A percentile compares a stretch with the other conserved stretches of the same genome.
Conservation (phyloP, 2,888 invertebrate genomes). For the Ennomos quercinarius region DNA sequence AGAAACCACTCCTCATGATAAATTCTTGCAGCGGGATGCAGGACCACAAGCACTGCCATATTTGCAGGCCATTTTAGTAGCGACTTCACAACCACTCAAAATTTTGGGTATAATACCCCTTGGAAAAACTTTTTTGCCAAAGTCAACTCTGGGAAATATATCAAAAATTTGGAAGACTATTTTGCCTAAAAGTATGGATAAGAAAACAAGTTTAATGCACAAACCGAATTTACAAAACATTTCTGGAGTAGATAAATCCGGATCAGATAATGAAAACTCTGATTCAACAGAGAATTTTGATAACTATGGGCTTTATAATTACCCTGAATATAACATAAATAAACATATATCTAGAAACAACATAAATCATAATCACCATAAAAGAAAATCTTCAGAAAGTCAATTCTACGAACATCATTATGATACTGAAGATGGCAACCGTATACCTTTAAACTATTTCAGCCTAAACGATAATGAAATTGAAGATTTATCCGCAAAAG, state of each 20-base stretch:
- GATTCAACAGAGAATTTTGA: too few species aligned
- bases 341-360: too few species aligned
- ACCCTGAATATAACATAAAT: too few species aligned
- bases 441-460: neutral
- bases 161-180: neutral
- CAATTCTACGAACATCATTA: neutral
- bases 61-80: conserved; percentile 58
- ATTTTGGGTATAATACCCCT: conserved; percentile 64
- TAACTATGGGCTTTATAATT: too few species aligned
- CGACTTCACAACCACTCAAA: conserved; percentile 52
- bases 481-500: neutral
- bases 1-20: conserved; percentile 45
- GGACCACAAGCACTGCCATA: conserved; percentile 42
- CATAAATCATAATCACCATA: too few species aligned
- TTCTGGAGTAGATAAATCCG: neutral
- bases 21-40: conserved; percentile 17
- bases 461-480: conserved; percentile 3
- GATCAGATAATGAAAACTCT: too few species aligned
- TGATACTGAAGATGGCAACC: neutral
- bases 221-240: too few species aligned
- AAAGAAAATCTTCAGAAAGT: neutral
- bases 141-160: neutral
- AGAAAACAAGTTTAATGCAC: neutral
- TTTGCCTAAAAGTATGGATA: neutral
- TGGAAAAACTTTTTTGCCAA: conserved; percentile 41